Evolutionary conservation across 2,797 vertebrate species (phyloP), one percentile per base, ranked within the genome.

Genomic region (Dryobates pubescens): DNA sequence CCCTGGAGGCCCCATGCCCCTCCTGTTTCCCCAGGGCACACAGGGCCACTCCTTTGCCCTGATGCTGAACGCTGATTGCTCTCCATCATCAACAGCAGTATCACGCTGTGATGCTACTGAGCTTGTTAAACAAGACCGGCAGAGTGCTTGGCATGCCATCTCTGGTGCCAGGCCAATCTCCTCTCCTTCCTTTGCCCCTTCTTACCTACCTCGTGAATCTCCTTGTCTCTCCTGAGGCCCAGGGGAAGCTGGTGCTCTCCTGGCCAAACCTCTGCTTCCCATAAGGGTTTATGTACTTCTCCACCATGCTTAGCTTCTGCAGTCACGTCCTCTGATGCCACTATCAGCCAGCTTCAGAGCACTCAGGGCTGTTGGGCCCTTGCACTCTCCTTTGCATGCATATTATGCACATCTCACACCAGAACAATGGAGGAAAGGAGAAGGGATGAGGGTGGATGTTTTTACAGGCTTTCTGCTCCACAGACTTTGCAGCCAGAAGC

Each of bases 281-380:
- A 13, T 29, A 45, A 43, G 47, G 62, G 67, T 73, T 89, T 91
- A 80, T 41, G 49, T 84, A 76, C 87, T 81, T 47, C 78, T 95
- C 96, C 15, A 22, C 88, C 29, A 68, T 1, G 57, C 82, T 97
- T 78, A 91, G 74, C 32, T 87, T 97, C 95, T 89, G 90, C 86
- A 94, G 45, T 94, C 79, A 54, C 32, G 20, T 95, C 69, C 94
- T 75, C 77, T 47, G 89, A 74, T 90, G 82, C 63, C 45, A 43
- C 78, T 89, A 19, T 65, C 82, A 88, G 92, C 83, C 95, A 92
- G 51, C 96, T 96, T 96, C 93, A 94, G 92, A 93, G 92, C 77
- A 72, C 79, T 65, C 1, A 3, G 88, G 90, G 89, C 90, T 93
- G 9, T 54, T 83, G 91, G 71, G 30, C 94, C 77, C 65, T 90